Base-by-base conservation (phyloP, 1,140 invertebrate species). In the Plectrocnemia conspersa region DNA sequence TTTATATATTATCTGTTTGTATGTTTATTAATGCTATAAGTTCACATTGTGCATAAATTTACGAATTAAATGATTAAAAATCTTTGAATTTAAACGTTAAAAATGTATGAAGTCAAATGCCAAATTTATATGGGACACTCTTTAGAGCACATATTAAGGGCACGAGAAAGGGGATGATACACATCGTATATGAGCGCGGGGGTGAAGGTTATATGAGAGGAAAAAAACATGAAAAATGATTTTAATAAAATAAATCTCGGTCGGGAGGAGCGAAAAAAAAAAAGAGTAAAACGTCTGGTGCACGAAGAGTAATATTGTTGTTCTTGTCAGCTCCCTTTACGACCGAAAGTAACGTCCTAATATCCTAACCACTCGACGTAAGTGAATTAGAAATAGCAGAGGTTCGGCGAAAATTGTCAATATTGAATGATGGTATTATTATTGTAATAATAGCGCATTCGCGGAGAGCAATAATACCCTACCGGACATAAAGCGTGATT, bases 201-300 rank as follows among this genome's bases (percentile, higher is more conserved):
- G 2, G 18, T n/a, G 19, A n/a, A 6, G 23, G 41, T 19, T 23
- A 45, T 35, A 33, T 38, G 18, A 23, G 33, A 23, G 33, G 41
- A 52, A 49, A 49, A 44, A 54, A 52, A 54, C 55, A 59, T 59
- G 57, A 59, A 54, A 59, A 59, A 59, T 59, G 57, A 54, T 59
- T 59, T 59, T 55, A 59, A 59, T 59, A 59, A 59, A 49, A 59
- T 55, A 54, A 59, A 59, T 59, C 57, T 58, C 27, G 21, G 42
- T 16, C 38, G 16, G 24, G 19, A 21, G 49, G 7, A 13, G 40
- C 18, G 55, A 22, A 40, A 38, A 24, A 41, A 6, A 40, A 19
- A 19, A 16, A 23, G 42, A 55, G 24, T 35, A 22, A 46, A 6
- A 29, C 19, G 52, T 15, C 15, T 13, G 53, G 33, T 7, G n/a